These are phyloP conservation scores for Nycteola revayana DNA, from an alignment of 2,888 invertebrate species.

Conservation along the genomic window DNA sequence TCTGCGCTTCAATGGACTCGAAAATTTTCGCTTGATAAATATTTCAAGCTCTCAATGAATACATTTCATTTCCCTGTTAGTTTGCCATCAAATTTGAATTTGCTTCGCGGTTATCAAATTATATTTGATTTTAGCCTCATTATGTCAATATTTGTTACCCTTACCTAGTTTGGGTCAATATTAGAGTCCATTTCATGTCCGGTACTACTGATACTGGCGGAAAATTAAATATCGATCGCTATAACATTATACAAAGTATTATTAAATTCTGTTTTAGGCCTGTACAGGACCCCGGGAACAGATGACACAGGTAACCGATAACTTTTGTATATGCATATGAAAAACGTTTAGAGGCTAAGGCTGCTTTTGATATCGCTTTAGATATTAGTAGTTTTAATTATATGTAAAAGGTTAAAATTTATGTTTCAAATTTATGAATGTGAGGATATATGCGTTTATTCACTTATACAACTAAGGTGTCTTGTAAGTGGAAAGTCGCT, in stretches of 20 bases:
- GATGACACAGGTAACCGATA: conserved; percentile 60
- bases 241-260: conserved; percentile 60
- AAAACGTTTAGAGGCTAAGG: conserved; percentile 31
- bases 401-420: conserved; percentile 12
- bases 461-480: no score
- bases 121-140: conserved; percentile 4
- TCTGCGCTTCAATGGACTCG: neutral
- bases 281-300: conserved; percentile 66
- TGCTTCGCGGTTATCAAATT: neutral
- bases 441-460: no score
- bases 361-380: conserved; percentile 33
- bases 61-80: conserved; percentile 5
- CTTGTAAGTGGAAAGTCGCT: no score
- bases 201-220: conserved; percentile 21
- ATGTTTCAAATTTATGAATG: no score
- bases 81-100: neutral
- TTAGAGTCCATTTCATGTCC: conserved; percentile 3
- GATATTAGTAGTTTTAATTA: conserved; percentile 11
- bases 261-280: conserved; percentile 76
- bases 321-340: conserved; percentile 29
- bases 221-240: conserved; percentile 49
- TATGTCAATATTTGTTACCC: conserved; percentile 2
- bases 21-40: conserved; percentile 6
- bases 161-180: conserved; percentile 10
- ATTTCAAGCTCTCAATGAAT: conserved; percentile 1